Base-by-base conservation (phyloP, 1,140 invertebrate genomes). In the Hyposmocoma kahamanoa region DNA sequence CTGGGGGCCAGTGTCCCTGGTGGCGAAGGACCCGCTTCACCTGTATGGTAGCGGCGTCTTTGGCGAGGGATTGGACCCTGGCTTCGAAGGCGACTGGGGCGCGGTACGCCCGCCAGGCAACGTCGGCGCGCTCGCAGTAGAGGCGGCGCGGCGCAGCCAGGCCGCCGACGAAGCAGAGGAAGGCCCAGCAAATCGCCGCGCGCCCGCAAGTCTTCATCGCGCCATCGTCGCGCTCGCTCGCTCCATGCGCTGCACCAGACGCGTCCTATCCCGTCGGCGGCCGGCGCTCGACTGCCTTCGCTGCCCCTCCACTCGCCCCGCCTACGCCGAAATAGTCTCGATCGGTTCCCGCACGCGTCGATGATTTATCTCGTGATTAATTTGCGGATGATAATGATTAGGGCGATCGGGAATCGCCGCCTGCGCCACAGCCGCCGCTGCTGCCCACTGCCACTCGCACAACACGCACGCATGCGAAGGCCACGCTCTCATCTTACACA, bases 81-180 rank as follows among this genome's bases (percentile, higher is more conserved):
- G 75, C 80, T 64, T 81, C 80, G 68, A 84, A 84, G 62, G 77
- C 80, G 53, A 72, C 77, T 28, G 80, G 80, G 44, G 80, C 80
- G 44, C 75, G 74, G 72, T 81, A 81, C 62, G 80, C 80, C 18
- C 80, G 73, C 80, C 80, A 84, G 51, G 80, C 80, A 56, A 80
- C 75, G 77, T 84, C 80, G 56, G 77, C 77, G 46, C 80, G 72
- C 74, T 84, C 77, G 74, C 77, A 84, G 75, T 80, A 84, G 56
- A 63, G 67, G 65, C 80, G 75, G 34, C n/a, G 49, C 70, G 54
- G 60, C 67, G 61, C 48, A 38, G 47, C 39, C 46, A 36, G 32
- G 13, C 11, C 32, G 32, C 32, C 32, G 13, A 36, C 32, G 47
- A 79, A 62, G 62, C 66, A 72, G 59, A 77, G 67, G 66, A 79